A percentile compares a stretch with the other conserved stretches of the same genome.
Conservation (phyloP, 2,888 invertebrate species). For the Perizoma affinitatum region DNA sequence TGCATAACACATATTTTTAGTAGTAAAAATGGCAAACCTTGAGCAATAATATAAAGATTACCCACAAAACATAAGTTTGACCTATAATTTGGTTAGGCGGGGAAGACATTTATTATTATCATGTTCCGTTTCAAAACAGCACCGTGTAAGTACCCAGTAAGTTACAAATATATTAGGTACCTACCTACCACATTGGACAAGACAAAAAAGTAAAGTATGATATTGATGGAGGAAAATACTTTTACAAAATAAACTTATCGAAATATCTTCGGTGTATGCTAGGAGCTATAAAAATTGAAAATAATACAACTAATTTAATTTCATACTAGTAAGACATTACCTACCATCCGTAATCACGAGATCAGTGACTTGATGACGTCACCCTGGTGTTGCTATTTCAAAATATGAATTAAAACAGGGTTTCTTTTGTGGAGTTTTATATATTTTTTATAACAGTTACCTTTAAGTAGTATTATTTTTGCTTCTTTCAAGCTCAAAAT, state of each 20-base stretch:
- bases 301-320: conserved; percentile 84
- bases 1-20: conserved; percentile 11
- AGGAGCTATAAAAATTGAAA: conserved; percentile 84
- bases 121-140: conserved; percentile 54
- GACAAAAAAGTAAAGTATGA: conserved; percentile 62
- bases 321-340: conserved; percentile 83
- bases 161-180: conserved; percentile 44
- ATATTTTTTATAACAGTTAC: not conserved
- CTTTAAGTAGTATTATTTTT: too few species aligned
- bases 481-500: not conserved
- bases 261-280: conserved; percentile 85
- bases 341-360: conserved; percentile 84
- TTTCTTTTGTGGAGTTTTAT: conserved; percentile 26
- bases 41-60: conserved; percentile 28
- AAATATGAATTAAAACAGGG: conserved; percentile 32
- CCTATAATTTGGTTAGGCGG: conserved; percentile 61
- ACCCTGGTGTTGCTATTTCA: conserved; percentile 62
- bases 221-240: conserved; percentile 83
- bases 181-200: conserved; percentile 54
- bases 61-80: conserved; percentile 46
- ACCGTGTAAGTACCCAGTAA: conserved; percentile 57
- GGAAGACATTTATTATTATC: conserved; percentile 68
- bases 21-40: conserved; percentile 13
- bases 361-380: conserved; percentile 79
- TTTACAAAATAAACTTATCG: conserved; percentile 84